Evolutionary conservation across 2,113 vertebrate genomes (phyloP), one percentile per base, ranked within the genome.

Genomic region (Onychorhynchus coronatus): DNA sequence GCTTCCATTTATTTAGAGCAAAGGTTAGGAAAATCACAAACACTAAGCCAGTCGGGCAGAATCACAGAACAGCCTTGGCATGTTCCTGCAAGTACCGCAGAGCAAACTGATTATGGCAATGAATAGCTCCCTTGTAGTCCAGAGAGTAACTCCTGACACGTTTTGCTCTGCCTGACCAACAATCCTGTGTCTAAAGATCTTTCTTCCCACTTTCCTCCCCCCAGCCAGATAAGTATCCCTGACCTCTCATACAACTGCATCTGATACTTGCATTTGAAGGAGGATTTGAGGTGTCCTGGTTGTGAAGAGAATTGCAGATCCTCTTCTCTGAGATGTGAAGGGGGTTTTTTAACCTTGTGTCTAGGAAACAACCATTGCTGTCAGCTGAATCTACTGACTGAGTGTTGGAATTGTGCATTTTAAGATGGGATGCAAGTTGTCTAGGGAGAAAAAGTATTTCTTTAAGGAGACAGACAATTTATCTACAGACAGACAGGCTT

Each of bases 101-200:
- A 83, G 79, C 91, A 90, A 91, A 90, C 68, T 17, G 89, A 78
- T 83, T 65, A 23, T 58, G 11, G 58, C 8, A 8, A 66, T 95
- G 91, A 96, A 95, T 81, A 39, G 72, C 39, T 62, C 72, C 86
- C 76, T 95, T 95, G 95, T 94, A 86, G 49, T 59, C 37, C 68
- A 16, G 46, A 55, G 56, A 10, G 33, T 61, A 70, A 73, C 46
- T 92, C 94, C 88, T 74, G 72, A 71, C 28, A 50, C 1, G 1
- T 37, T 66, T 39, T 49, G 41, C 59, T 63, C 72, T 71, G 88
- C 63, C 88, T 8, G 33, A 21, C 78, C 25, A 13, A 44, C 55
- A 58, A 41, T 52, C 62, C 49, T 0, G 0, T 39, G 8, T 20
- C 56, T 49, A 16, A 62, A 63, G 66, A 39, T 27, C 81, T n/a